Evolutionary conservation across 2,113 vertebrate genomes (phyloP), one percentile per base, ranked within the genome.

Genomic region (Psilopsiagon aurifrons): DNA sequence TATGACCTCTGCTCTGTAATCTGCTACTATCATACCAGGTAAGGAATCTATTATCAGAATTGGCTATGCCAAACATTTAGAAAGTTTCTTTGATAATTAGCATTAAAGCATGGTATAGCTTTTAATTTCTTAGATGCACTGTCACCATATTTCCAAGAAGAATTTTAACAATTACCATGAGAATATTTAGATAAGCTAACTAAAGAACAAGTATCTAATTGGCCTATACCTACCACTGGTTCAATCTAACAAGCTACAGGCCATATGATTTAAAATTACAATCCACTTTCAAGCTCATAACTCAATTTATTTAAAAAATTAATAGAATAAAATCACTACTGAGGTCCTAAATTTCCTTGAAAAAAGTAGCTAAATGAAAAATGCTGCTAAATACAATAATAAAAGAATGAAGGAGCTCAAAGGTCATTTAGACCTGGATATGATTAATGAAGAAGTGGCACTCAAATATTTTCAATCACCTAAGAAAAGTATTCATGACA

Each of bases 241-340:
- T 80, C 49, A 59, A 86, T 80, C 59, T 88, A 86, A 74, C 28
- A 94, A 67, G 31, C 15, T 90, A 67, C 31, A 63, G 44, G 47
- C 28, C 54, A 80, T 81, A 83, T 14, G 11, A 88, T 91, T 88
- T 78, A 92, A 94, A 96, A 67, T 93, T 91, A 31, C 11, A 74
- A 74, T 63, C 33, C 20, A 37, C 59, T 95, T 92, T 90, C 67
- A 49, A 74, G 31, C 6, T 83, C 27, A n/a, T 88, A 87, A 59
- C 10, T 84, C 35, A 43, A 6, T 69, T 82, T 59, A 77, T 46
- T 84, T 74, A 39, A 69, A 62, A 68, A 89, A 63, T 46, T 0
- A 80, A 22, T 57, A 37, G 37, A 83, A 74, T 44, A 59, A 70
- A 90, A 86, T 63, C 6, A 35, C 51, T 33, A 60, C 22, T 0